A percentile compares a stretch with the other conserved stretches of the same genome.
Evolutionary conservation across 1,140 invertebrate genomes (phyloP).

Genomic region (Pomacea maculata): DNA sequence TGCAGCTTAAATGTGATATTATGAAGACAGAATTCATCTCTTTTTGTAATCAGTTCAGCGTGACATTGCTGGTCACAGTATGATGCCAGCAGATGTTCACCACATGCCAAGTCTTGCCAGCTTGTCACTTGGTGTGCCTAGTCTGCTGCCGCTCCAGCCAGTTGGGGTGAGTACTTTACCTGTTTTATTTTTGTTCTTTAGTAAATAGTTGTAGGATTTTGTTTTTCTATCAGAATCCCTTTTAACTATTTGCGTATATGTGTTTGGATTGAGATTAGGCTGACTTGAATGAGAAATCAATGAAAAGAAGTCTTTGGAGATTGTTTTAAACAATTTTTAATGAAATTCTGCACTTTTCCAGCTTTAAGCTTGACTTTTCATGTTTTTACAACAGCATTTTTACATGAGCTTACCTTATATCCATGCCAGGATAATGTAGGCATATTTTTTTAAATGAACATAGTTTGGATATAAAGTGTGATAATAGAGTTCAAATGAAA

Average conservation of each 20-base stretch:
- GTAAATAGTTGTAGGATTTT: background rate
- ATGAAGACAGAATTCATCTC: background rate
- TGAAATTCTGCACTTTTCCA: no score
- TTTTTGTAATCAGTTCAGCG: slow-evolving; percentile 16
- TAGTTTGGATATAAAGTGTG: no score
- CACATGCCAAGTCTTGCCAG: slow-evolving; percentile 15
- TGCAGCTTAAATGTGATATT: no score
- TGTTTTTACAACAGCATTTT: no score
- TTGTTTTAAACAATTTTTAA: no score
- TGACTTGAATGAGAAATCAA: no score
- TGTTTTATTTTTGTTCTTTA: background rate
- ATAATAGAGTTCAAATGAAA: no score
- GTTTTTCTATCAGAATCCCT: background rate
- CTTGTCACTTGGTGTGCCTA: slow-evolving; percentile 17
- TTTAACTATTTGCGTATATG: background rate
- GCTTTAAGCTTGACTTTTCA: no score
- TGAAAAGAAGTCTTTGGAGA: no score
- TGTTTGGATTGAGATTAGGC: background rate
- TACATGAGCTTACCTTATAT: no score
- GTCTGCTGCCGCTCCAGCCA: slow-evolving; percentile 20
- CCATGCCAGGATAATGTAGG: no score
- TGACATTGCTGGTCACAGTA: background rate
- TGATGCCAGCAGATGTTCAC: slow-evolving; percentile 1
- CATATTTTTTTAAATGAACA: no score
- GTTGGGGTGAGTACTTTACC: slow-evolving; percentile 15